Base-by-base conservation (phyloP, 2,888 invertebrate species). In the Calameuta filiformis region DNA sequence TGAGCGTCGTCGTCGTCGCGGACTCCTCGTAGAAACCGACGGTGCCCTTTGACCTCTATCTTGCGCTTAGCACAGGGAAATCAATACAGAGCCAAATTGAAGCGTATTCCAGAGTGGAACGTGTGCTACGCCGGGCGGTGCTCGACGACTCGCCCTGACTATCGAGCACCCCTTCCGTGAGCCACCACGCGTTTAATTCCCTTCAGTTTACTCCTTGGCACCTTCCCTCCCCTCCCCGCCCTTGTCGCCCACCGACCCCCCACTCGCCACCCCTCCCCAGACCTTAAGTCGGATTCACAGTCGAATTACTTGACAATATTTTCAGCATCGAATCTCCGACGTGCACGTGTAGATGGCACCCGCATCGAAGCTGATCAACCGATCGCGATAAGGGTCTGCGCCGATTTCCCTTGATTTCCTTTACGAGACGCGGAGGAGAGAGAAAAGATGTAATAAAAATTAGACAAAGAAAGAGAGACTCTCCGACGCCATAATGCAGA, bases 41-140 rank as follows among this genome's bases (percentile, higher is more conserved):
- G 31, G 69, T 69, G 73, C 75, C 76, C 79, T 77, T 79, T 79
- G 79, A 77, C 77, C 79, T 79, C 79, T 74, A 75, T 79, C 79
- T 81, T 79, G 40, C 79, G 76, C 73, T 79, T 79, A 81, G 77
- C 75, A 77, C 56, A 68, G 79, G 76, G 76, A 56, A 56, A 81
- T 81, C 80, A 77, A 81, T 81, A 76, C 77, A 74, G 30, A 81
- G 75, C 76, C 75, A 78, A 78, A 78, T 78, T 34, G 69, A 71
- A 69, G 23, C 35, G 77, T 56, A 56, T 56, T 56, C 56, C 56
- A 23, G 56, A 56, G 56, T 56, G 56, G 23, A 56, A 56, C 56
- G 56, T 56, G 23, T 56, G 56, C 23, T 56, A 15, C 56, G 56
- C 23, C 56, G 56, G 56, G 56, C 56, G 56, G 56, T 56, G 56